Evolutionary conservation across 2,113 vertebrate species (phyloP).

Genomic region (Alosa alosa): DNA sequence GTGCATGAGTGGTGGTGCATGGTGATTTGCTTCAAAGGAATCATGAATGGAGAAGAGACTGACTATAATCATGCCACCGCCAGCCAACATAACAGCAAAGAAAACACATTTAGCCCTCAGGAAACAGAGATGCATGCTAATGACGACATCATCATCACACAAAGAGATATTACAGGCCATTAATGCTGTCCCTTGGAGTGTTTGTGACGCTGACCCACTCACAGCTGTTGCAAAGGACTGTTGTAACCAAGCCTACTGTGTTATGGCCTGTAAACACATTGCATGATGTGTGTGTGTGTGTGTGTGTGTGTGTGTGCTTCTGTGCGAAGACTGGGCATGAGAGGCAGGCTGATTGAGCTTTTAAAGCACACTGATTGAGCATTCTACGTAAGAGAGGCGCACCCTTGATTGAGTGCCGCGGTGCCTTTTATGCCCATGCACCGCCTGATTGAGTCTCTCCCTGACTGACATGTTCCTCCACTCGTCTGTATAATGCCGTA

Average conservation of each 20-base stretch:
- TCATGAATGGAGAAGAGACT: too few species aligned
- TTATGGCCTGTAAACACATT: background rate
- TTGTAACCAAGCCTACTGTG: background rate
- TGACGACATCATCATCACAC: too few species aligned
- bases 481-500: background rate
- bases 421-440: background rate
- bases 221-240: background rate
- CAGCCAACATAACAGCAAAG: too few species aligned
- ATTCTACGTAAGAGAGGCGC: background rate
- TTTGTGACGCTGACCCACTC: background rate
- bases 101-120: too few species aligned
- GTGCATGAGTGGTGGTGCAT: background rate
- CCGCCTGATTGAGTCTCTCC: background rate
- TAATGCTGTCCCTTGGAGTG: background rate
- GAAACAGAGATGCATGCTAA: too few species aligned
- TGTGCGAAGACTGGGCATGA: background rate
- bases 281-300: background rate
- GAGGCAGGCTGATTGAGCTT: background rate
- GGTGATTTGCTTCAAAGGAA: background rate
- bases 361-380: constrained; percentile 21
- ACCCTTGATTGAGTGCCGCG: background rate
- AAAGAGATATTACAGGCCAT: too few species aligned
- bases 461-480: background rate
- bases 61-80: too few species aligned
- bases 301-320: background rate